These are phyloP conservation scores for Microcebus lehilahytsara DNA, from an alignment of 2,113 vertebrate genomes.

Conservation along the genomic window DNA sequence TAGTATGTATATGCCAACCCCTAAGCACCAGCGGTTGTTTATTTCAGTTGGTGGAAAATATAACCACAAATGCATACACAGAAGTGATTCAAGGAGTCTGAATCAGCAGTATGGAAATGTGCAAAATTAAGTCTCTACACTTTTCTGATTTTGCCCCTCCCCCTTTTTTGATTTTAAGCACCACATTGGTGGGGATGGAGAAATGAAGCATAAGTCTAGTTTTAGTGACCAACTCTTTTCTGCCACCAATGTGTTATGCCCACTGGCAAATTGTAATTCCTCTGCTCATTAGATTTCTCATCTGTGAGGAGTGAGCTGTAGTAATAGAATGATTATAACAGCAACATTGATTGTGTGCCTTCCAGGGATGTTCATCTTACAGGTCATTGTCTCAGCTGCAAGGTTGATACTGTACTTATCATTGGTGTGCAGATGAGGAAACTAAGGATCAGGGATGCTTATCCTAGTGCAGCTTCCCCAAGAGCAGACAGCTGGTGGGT, in stretches of 20 bases:
- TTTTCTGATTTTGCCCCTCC: background rate
- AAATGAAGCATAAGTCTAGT: background rate
- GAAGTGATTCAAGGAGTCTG: background rate
- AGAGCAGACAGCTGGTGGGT: background rate
- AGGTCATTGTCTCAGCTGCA: background rate
- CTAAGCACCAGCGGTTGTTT: background rate
- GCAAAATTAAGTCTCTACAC: background rate
- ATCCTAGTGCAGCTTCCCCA: background rate
- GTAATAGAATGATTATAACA: background rate
- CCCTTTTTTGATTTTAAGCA: background rate
- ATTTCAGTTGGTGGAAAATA: slow-evolving; percentile 35
- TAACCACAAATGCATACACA: background rate
- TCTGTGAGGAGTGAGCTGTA: background rate
- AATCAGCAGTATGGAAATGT: slow-evolving; percentile 13
- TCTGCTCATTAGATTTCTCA: background rate
- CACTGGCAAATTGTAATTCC: background rate
- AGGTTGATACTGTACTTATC: background rate
- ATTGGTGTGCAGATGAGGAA: background rate
- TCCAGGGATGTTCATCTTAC: background rate
- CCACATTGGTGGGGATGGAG: background rate
- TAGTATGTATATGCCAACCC: background rate
- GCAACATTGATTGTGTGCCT: background rate
- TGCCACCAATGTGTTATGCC: background rate
- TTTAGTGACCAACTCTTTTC: background rate
- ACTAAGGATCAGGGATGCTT: background rate